Conservation (phyloP, 2,888 invertebrate species). For the Neria commutata region DNA sequence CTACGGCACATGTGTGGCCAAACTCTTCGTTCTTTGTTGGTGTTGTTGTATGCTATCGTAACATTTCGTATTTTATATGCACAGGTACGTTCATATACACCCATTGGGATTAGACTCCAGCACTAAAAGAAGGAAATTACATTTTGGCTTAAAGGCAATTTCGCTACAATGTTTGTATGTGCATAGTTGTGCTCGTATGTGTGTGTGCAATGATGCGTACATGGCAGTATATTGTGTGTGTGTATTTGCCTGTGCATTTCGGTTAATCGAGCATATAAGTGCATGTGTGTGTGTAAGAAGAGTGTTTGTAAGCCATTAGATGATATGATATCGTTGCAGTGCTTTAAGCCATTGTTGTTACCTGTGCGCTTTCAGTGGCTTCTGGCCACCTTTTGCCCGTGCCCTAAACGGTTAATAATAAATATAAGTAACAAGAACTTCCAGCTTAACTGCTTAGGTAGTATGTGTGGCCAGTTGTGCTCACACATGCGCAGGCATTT, state of each 20-base stretch:
- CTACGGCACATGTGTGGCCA: no score
- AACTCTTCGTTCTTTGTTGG: no score
- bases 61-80: no score
- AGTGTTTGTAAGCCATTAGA: no score
- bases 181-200: neutral
- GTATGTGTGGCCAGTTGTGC: neutral
- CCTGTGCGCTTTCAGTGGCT: no score
- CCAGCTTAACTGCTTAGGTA: no score
- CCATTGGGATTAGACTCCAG: conserved; percentile 50
- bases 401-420: neutral
- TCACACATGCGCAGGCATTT: neutral
- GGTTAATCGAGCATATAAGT: neutral
- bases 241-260: conserved; percentile 8
- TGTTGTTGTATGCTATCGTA: no score
- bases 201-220: neutral
- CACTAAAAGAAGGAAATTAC: conserved; percentile 55
- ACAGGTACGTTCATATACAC: no score
- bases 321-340: neutral
- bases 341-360: neutral
- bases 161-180: no score
- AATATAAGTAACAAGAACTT: neutral
- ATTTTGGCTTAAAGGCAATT: conserved; percentile 48
- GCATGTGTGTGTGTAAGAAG: neutral
- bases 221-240: conserved; percentile 10
- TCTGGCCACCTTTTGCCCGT: neutral